phyloP scores from a whole-genome alignment of 2,797 vertebrate species.

The Squalus acanthias region DNA sequence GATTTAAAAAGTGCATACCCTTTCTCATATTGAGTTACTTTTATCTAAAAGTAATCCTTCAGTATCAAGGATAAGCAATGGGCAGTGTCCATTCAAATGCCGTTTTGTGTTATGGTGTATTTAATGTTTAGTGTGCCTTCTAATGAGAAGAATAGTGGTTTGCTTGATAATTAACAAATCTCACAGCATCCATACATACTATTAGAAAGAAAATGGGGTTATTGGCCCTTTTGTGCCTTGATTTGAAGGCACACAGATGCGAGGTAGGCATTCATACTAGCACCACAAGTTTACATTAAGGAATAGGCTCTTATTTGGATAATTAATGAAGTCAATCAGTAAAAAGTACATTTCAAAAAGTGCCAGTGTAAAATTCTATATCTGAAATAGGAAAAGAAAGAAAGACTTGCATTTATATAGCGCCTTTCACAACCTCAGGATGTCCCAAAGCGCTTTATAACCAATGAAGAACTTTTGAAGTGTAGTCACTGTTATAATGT shows the following conservation, averaged over 20 bases:
- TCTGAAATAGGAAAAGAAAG: not conserved
- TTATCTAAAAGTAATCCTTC: not conserved
- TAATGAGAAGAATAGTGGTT: not conserved
- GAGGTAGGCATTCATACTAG: not conserved
- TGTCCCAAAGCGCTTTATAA: not conserved
- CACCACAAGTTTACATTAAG: not conserved
- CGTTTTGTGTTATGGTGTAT: not conserved
- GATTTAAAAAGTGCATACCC: not conserved
- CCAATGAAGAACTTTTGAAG: not conserved
- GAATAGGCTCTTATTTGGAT: not conserved
- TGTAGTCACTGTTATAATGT: not conserved
- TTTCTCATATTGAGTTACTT: not conserved
- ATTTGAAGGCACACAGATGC: not conserved
- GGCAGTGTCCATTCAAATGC: not conserved
- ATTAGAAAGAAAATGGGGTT: not conserved
- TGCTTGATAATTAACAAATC: not conserved
- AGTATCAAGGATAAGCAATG: not conserved
- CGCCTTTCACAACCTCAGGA: not conserved
- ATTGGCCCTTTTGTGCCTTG: not conserved
- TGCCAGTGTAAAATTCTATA: not conserved
- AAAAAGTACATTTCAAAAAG: not conserved
- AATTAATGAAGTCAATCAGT: not conserved
- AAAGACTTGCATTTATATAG: not conserved
- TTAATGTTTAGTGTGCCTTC: not conserved
- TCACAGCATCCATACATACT: not conserved